phyloP scores from a whole-genome alignment of 2,888 invertebrate species.

The Drosophila tanythrix region DNA sequence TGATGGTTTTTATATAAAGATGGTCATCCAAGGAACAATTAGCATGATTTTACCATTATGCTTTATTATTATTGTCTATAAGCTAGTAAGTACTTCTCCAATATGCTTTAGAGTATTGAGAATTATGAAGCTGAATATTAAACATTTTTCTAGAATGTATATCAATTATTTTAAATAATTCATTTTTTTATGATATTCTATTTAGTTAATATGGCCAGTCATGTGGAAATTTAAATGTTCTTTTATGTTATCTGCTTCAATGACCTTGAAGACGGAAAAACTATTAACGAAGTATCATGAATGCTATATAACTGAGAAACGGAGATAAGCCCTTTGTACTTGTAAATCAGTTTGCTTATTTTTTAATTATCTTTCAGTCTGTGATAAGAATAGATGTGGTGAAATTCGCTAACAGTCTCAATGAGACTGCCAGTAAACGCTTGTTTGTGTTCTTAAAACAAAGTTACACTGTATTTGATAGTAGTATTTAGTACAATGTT shows the following conservation, averaged over 20 bases:
- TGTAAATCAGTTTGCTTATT: neutral
- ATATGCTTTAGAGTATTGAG: neutral
- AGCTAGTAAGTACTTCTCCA: neutral
- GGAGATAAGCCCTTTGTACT: neutral
- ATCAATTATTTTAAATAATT: neutral
- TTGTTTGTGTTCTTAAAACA: neutral
- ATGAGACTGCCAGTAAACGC: neutral
- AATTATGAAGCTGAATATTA: neutral
- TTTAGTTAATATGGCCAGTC: too few relatives aligned
- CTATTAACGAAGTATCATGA: neutral
- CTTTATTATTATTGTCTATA: neutral
- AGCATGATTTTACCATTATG: neutral
- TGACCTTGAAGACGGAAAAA: neutral
- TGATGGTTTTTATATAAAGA: slow-evolving; percentile 68
- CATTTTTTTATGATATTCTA: neutral
- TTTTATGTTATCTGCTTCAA: neutral
- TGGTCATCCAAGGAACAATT: neutral
- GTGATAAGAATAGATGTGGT: slow-evolving; percentile 5
- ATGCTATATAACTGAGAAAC: neutral
- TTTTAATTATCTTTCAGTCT: neutral
- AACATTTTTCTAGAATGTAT: neutral
- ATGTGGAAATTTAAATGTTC: neutral
- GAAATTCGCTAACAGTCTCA: neutral
- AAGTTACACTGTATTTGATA: neutral
- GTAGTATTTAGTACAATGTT: neutral